These are phyloP conservation scores for Semicossyphus pulcher DNA, from an alignment of 2,113 vertebrate species.

Conservation along the genomic window DNA sequence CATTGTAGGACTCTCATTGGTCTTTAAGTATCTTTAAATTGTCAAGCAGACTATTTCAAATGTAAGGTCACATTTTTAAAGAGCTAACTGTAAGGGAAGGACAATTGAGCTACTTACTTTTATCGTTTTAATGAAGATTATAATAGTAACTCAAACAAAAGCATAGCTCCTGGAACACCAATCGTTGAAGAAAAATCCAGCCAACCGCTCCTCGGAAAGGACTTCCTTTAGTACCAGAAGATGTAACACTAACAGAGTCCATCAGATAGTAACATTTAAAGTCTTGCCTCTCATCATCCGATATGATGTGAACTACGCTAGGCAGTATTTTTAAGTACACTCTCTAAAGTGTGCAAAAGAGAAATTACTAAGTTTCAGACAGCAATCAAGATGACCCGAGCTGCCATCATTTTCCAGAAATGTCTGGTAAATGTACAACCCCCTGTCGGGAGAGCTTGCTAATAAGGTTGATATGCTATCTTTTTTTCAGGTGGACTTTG, in stretches of 20 bases:
- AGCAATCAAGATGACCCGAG: neutral
- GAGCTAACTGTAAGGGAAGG: too few relatives aligned
- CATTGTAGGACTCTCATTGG: too few relatives aligned
- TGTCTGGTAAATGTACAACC: constrained; percentile 8
- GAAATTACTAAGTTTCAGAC: neutral
- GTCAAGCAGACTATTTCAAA: too few relatives aligned
- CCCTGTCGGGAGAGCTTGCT: constrained; percentile 21
- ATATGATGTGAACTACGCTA: neutral
- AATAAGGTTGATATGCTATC: constrained; percentile 27
- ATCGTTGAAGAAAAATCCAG: too few relatives aligned
- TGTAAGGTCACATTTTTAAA: too few relatives aligned
- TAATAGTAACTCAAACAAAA: too few relatives aligned
- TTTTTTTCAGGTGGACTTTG: constrained; percentile 38
- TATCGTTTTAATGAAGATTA: too few relatives aligned
- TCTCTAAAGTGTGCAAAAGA: constrained; percentile 2
- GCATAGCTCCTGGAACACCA: too few relatives aligned
- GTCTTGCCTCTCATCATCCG: constrained; percentile 3
- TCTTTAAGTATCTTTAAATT: too few relatives aligned
- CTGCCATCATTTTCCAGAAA: neutral
- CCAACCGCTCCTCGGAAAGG: too few relatives aligned
- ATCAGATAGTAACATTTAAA: neutral
- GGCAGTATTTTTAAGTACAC: neutral
- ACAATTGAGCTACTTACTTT: too few relatives aligned
- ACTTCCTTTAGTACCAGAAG: neutral
- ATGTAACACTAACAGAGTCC: neutral